Evolutionary conservation across 1,140 invertebrate genomes (phyloP).

Genomic region (Conopomorpha cramerella): DNA sequence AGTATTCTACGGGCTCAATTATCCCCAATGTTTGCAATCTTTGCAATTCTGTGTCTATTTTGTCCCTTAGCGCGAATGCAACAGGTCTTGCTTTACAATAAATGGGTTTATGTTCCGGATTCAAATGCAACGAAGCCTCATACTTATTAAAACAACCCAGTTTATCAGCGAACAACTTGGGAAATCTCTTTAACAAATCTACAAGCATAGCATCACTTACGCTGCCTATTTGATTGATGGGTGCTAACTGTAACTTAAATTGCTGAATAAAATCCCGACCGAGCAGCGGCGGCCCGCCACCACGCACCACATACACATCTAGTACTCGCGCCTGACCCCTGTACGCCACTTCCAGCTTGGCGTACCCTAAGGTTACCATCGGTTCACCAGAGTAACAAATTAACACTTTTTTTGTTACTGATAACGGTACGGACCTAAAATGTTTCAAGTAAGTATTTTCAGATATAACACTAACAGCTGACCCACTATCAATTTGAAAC

Average conservation of each 20-base stretch:
- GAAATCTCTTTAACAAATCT: background rate
- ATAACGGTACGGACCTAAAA: background rate
- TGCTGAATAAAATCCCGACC: background rate
- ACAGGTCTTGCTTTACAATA: slow-evolving; percentile 13
- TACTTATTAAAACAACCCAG: slow-evolving; percentile 2
- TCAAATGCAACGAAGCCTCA: slow-evolving; percentile 4
- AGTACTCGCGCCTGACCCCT: background rate
- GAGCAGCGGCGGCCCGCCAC: background rate
- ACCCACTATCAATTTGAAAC: background rate
- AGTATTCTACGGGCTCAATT: slow-evolving; percentile 14
- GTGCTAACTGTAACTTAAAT: background rate
- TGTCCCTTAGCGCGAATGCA: slow-evolving; percentile 5
- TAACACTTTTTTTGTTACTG: background rate
- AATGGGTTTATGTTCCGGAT: slow-evolving; percentile 10
- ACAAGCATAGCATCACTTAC: no score
- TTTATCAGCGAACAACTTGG: background rate
- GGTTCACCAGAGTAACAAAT: background rate
- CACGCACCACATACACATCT: background rate
- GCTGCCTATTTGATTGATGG: no score
- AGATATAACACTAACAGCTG: background rate
- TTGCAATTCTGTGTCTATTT: slow-evolving; percentile 12
- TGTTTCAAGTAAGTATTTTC: background rate
- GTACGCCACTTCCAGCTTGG: background rate
- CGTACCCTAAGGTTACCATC: background rate
- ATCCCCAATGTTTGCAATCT: slow-evolving; percentile 6